Conservation (phyloP, 2,113 vertebrate species). For the Ophthalmolycus amberensis region DNA sequence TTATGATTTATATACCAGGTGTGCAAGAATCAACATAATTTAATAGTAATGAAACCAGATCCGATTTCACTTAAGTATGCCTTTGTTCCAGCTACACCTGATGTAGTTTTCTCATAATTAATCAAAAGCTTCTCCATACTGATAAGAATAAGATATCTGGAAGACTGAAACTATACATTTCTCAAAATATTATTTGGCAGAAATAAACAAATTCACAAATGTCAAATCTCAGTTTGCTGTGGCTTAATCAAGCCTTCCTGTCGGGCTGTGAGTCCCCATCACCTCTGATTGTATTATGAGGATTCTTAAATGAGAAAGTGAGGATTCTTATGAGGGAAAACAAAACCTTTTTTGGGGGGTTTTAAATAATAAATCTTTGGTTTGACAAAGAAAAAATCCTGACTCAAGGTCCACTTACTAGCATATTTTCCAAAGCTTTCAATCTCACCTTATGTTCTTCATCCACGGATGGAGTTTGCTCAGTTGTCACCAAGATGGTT, state of each 20-base stretch:
- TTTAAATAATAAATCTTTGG: neutral
- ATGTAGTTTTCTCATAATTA: neutral
- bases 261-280: neutral
- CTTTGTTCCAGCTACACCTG: no score
- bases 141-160: neutral
- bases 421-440: neutral
- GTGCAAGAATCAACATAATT: neutral
- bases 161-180: neutral
- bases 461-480: neutral
- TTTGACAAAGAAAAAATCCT: no score
- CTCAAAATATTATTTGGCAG: neutral
- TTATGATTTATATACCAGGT: neutral
- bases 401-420: no score
- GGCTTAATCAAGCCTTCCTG: neutral
- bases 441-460: neutral
- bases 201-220: neutral
- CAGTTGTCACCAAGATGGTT: neutral
- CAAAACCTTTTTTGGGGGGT: neutral
- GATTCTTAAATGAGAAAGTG: neutral
- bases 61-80: neutral
- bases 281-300: neutral
- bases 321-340: no score
- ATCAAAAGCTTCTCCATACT: neutral
- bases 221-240: neutral
- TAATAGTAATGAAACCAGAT: neutral